Percentiles rank a stretch among this genome's conserved stretches.
phyloP scores from a whole-genome alignment of 2,888 invertebrate species.

The Pasiphila rectangulata region DNA sequence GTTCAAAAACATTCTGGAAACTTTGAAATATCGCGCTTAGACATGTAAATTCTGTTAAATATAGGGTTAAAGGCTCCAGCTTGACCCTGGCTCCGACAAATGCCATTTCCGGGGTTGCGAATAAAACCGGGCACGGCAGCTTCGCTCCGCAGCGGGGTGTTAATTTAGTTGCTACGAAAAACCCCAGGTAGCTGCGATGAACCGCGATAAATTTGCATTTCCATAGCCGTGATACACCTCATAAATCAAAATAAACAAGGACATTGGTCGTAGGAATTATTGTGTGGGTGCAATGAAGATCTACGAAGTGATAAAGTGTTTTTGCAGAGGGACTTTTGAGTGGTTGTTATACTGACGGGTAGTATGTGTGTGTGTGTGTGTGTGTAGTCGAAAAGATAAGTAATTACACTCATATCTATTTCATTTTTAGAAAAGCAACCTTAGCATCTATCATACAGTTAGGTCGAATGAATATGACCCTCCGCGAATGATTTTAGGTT shows the following conservation, averaged over 20 bases:
- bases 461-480: no score
- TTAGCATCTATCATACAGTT: no score
- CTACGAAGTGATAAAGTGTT: not conserved
- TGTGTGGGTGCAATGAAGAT: constrained; percentile 18
- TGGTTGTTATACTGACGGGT: no score
- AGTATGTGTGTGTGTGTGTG: no score
- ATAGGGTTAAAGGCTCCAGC: constrained; percentile 38
- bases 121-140: constrained; percentile 60
- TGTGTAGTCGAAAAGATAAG: no score
- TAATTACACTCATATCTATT: no score
- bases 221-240: constrained; percentile 21
- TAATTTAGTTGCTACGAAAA: constrained; percentile 55
- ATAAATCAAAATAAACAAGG: constrained; percentile 29
- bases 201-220: constrained; percentile 31
- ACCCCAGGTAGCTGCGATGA: constrained; percentile 18
- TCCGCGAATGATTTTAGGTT: no score
- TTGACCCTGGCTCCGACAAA: constrained; percentile 48
- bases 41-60: constrained; percentile 37
- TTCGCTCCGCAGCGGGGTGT: constrained; percentile 45
- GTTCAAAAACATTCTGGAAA: constrained; percentile 23
- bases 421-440: no score
- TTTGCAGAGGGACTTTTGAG: not conserved
- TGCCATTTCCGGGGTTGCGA: constrained; percentile 63
- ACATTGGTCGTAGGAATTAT: constrained; percentile 16
- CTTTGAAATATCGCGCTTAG: constrained; percentile 26